phyloP scores from a whole-genome alignment of 2,888 invertebrate genomes.

The Hirtodrosophila trivittata region DNA sequence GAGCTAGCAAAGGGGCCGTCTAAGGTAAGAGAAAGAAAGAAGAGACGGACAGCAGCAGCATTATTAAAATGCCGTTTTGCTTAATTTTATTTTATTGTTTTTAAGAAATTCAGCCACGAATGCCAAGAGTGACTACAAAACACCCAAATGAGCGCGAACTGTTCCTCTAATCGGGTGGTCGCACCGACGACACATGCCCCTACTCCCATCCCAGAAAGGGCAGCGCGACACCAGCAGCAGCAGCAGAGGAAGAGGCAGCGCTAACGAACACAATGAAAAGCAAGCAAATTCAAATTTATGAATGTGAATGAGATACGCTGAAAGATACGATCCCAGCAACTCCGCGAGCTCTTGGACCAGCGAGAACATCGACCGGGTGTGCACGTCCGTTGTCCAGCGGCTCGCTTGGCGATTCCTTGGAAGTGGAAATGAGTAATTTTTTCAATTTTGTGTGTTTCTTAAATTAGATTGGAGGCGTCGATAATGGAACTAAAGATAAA shows the following conservation, averaged over 20 bases:
- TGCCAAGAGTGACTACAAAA: constrained; percentile 55
- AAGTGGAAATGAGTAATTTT: constrained; percentile 80
- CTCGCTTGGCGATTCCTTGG: constrained; percentile 71
- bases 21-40: constrained; percentile 30
- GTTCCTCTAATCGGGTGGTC: constrained; percentile 66
- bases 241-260: constrained; percentile 28
- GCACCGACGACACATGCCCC: constrained; percentile 16
- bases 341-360: too few relatives aligned
- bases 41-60: constrained; percentile 40
- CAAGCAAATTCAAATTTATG: constrained; percentile 78
- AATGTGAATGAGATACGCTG: constrained; percentile 77
- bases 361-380: constrained; percentile 54
- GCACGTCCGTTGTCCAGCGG: constrained; percentile 53
- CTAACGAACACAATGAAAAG: constrained; percentile 62
- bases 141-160: constrained; percentile 59
- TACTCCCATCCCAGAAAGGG: constrained; percentile 15
- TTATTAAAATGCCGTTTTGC: constrained; percentile 81
- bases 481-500: constrained; percentile 58
- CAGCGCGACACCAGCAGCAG: constrained; percentile 16
- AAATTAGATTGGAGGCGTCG: constrained; percentile 73
- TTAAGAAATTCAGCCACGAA: constrained; percentile 74
- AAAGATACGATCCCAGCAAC: constrained; percentile 73
- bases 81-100: constrained; percentile 81
- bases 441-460: constrained; percentile 61
- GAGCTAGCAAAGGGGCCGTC: constrained; percentile 23